Evolutionary conservation across 1,140 invertebrate species (phyloP).

Genomic region (Drepana arcuata): DNA sequence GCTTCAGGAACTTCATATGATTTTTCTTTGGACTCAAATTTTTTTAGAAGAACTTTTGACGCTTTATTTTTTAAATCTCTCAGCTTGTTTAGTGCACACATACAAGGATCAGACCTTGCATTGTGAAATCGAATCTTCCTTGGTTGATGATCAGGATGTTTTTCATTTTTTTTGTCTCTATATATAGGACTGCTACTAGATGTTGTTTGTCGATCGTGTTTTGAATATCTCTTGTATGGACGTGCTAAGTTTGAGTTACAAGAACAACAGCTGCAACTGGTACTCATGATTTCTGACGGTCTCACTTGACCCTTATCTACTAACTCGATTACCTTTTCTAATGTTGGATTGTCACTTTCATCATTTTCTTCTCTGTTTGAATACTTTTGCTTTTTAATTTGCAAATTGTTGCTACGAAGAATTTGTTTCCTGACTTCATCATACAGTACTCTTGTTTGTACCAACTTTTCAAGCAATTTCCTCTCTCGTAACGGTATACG

Average conservation of each 20-base stretch:
- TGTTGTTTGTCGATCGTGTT: too few relatives aligned
- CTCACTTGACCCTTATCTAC: constrained; percentile 1
- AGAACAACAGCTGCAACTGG: constrained; percentile 8
- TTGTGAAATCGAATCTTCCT: too few relatives aligned
- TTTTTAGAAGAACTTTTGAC: too few relatives aligned
- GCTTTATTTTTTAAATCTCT: too few relatives aligned
- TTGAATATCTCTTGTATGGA: too few relatives aligned
- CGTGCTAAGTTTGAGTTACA: constrained; percentile 4
- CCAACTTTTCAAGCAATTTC: constrained; percentile 11
- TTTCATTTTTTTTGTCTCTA: constrained; percentile 2
- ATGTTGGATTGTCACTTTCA: neutral
- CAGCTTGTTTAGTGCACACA: too few relatives aligned
- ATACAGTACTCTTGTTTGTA: constrained; percentile 8
- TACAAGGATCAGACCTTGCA: too few relatives aligned
- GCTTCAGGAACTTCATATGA: too few relatives aligned
- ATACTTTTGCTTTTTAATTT: neutral
- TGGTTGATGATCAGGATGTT: constrained; percentile 1
- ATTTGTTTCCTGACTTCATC: constrained; percentile 8
- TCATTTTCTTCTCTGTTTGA: neutral
- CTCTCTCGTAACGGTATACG: constrained; percentile 9
- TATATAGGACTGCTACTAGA: too few relatives aligned
- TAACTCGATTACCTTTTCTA: constrained; percentile 4
- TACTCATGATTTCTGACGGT: neutral
- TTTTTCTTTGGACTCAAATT: too few relatives aligned
- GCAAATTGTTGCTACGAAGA: constrained; percentile 4